These are phyloP conservation scores for Harpagifer antarcticus DNA, from an alignment of 2,797 vertebrate genomes.

Conservation along the genomic window DNA sequence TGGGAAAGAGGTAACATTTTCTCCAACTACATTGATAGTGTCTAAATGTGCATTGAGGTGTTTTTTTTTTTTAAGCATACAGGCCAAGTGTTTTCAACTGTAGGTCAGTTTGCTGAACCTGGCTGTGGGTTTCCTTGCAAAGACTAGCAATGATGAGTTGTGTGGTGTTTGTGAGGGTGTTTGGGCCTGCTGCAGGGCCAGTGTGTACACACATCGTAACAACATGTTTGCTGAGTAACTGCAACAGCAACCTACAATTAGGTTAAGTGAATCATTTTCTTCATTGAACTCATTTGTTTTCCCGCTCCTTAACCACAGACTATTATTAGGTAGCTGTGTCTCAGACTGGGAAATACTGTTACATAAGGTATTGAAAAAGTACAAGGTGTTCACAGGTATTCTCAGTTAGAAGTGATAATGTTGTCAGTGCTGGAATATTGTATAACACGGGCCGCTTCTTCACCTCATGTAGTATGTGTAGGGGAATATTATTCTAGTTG, in stretches of 20 bases:
- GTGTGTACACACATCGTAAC: conserved; percentile 56
- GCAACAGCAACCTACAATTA: conserved; percentile 74
- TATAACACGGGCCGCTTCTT: not conserved
- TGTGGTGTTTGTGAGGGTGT: conserved; percentile 45
- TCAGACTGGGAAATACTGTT: conserved; percentile 18
- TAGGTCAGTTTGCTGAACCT: conserved; percentile 2
- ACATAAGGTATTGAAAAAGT: conserved; percentile 2
- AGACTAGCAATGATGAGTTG: conserved; percentile 26
- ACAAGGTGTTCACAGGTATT: conserved; percentile 16
- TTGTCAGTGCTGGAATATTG: conserved; percentile 6
- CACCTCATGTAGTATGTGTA: not conserved
- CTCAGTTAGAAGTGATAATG: not conserved
- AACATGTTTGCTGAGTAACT: conserved; percentile 67
- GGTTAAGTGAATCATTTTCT: conserved; percentile 75
- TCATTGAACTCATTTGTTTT: conserved; percentile 75
- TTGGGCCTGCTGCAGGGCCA: conserved; percentile 41
- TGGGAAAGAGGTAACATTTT: conserved; percentile 77
- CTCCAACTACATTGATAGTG: conserved; percentile 19
- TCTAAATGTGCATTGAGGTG: conserved; percentile 15
- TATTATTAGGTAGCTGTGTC: conserved; percentile 59
- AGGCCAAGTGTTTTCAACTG: not conserved
- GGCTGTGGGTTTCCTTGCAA: conserved; percentile 26
- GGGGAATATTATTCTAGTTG: not conserved
- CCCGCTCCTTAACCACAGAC: conserved; percentile 56
- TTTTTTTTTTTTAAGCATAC: not conserved